Evolutionary conservation across 2,888 invertebrate genomes (phyloP).

Genomic region (Callimorpha dominula): DNA sequence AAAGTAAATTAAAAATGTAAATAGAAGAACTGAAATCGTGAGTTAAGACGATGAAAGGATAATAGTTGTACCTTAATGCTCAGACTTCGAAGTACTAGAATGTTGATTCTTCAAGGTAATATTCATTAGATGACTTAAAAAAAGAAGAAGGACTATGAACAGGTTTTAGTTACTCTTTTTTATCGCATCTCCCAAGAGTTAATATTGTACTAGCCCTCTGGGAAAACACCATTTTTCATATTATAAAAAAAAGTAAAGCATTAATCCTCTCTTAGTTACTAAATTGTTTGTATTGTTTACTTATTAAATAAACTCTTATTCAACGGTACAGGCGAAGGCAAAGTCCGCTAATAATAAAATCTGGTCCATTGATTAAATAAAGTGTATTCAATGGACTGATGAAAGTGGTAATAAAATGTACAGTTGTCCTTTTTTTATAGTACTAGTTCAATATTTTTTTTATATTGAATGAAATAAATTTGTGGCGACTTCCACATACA

Average conservation of each 20-base stretch:
- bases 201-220: background rate
- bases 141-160: background rate
- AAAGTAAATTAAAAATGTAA: background rate
- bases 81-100: background rate
- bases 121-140: background rate
- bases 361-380: too few relatives aligned
- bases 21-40: background rate
- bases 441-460: too few relatives aligned
- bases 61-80: background rate
- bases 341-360: too few relatives aligned
- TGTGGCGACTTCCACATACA: too few relatives aligned
- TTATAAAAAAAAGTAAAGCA: background rate
- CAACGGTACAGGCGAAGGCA: too few relatives aligned
- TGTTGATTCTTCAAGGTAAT: background rate
- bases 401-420: too few relatives aligned
- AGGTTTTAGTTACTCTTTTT: background rate
- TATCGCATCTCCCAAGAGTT: background rate
- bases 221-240: background rate
- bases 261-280: too few relatives aligned
- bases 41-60: background rate
- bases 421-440: too few relatives aligned
- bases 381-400: too few relatives aligned
- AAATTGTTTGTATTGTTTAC: too few relatives aligned
- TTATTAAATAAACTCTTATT: too few relatives aligned
- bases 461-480: too few relatives aligned